Evolutionary conservation across 2,888 invertebrate species (phyloP).

Genomic region (Ischnura elegans): DNA sequence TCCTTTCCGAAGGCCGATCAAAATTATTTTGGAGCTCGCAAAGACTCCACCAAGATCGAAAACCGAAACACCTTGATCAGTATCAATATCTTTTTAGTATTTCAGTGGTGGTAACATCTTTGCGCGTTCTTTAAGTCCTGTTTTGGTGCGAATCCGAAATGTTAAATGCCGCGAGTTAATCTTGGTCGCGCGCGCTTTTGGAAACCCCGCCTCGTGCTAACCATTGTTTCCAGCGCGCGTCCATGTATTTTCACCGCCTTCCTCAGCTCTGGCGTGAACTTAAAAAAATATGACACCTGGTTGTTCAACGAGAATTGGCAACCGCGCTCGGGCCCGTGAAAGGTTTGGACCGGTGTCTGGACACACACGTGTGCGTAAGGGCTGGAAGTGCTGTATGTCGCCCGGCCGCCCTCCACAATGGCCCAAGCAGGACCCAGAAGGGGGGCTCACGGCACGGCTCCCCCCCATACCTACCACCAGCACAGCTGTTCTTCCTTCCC

Average conservation of each 20-base stretch:
- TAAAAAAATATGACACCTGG: conserved; percentile 65
- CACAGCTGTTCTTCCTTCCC: conserved; percentile 47
- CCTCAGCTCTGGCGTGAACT: background rate
- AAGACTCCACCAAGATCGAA: too few species aligned
- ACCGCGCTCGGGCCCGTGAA: conserved; percentile 36
- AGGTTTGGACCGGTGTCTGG: conserved; percentile 51
- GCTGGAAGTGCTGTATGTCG: conserved; percentile 18
- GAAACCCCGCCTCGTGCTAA: background rate
- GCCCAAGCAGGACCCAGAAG: background rate
- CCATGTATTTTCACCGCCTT: background rate
- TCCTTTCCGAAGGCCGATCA: too few species aligned
- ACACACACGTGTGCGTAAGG: conserved; percentile 32
- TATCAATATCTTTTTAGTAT: too few species aligned
- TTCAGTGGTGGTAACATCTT: too few species aligned
- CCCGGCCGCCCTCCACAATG: conserved; percentile 34
- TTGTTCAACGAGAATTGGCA: conserved; percentile 47
- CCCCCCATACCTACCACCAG: conserved; percentile 21
- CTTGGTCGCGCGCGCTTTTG: background rate
- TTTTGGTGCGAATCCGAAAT: too few species aligned
- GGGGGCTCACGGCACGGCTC: background rate
- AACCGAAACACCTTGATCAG: too few species aligned
- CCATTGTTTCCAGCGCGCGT: background rate
- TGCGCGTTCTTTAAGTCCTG: too few species aligned
- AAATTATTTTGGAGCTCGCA: too few species aligned
- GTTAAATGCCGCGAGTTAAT: background rate